A percentile compares a stretch with the other conserved stretches of the same genome.
Conservation (phyloP, 2,113 vertebrate species). For the Hippocampus zosterae region DNA sequence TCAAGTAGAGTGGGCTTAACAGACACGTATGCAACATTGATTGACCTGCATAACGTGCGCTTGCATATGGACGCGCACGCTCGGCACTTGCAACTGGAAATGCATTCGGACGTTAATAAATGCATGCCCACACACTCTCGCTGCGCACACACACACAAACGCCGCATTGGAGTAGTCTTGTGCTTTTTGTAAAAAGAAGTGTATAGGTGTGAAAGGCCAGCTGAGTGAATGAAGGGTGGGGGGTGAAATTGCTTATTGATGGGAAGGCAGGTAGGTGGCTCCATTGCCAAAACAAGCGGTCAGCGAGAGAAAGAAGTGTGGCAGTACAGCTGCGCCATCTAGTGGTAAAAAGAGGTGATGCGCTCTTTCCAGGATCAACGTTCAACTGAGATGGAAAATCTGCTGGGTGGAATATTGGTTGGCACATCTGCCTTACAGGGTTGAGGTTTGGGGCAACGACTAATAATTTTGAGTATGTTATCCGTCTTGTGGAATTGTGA, state of each 20-base stretch:
- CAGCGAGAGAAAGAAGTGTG: background rate
- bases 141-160: constrained; percentile 7
- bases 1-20: constrained; percentile 42
- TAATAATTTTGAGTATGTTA: too few species aligned
- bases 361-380: background rate
- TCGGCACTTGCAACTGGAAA: constrained; percentile 14
- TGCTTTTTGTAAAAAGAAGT: constrained; percentile 34
- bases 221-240: constrained; percentile 28
- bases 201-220: constrained; percentile 36
- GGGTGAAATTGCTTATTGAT: constrained; percentile 44
- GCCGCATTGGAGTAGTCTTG: constrained; percentile 15
- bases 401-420: background rate
- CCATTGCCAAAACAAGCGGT: constrained; percentile 26
- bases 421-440: background rate
- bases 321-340: constrained; percentile 59
- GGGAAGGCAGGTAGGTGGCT: constrained; percentile 37
- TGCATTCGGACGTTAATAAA: constrained; percentile 26
- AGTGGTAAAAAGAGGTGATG: constrained; percentile 32
- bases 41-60: constrained; percentile 39
- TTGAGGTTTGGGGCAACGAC: too few species aligned
- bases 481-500: too few species aligned
- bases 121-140: background rate
- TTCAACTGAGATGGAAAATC: background rate
- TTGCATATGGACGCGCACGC: constrained; percentile 22
- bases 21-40: constrained; percentile 54